phyloP scores from a whole-genome alignment of 1,140 invertebrate species.

The Bombyx mori region ASM3026992v2 NC_085118.1:5820501-5821000 shows the following conservation, averaged over 20 bases:
- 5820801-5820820: conserved; percentile 12
- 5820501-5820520: conserved; percentile 9
- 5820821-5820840: not conserved
- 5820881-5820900: conserved; percentile 43
- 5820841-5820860: conserved; percentile 6
- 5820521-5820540: conserved; percentile 6
- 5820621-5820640: conserved; percentile 56
- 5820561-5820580: conserved; percentile 39
- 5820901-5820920: conserved; percentile 55
- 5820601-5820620: conserved; percentile 68
- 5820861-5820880: not conserved
- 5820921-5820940: conserved; percentile 30
- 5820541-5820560: conserved; percentile 15
- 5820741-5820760: conserved; percentile 44
- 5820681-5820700: conserved; percentile 41
- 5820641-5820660: conserved; percentile 63
- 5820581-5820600: conserved; percentile 63
- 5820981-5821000: conserved; percentile 43
- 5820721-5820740: conserved; percentile 42
- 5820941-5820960: conserved; percentile 44
- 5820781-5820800: conserved; percentile 30
- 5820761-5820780: conserved; percentile 41
- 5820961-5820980: conserved; percentile 28
- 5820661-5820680: conserved; percentile 62
- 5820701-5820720: conserved; percentile 54